Evolutionary conservation across 2,797 vertebrate species (phyloP).

Genomic region (Catostomus latipinnis): DNA sequence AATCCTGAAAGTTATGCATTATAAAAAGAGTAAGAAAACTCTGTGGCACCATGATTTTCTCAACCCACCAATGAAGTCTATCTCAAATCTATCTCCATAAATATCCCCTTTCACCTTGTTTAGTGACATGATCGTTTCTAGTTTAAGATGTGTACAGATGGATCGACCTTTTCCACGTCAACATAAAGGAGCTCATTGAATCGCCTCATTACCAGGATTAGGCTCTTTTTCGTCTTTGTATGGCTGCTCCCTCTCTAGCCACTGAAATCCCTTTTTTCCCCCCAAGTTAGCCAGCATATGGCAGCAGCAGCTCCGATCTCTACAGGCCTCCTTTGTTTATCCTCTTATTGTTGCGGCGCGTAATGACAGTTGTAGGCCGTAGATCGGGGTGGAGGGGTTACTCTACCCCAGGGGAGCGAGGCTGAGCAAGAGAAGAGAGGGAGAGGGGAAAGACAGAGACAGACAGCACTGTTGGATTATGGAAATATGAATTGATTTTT

Average conservation of each 20-base stretch:
- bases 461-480: constrained; percentile 98
- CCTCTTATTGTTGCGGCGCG: constrained; percentile 93
- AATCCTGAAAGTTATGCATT: background rate
- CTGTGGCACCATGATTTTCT: background rate
- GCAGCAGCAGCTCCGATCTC: constrained; percentile 86
- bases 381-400: constrained; percentile 92
- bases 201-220: constrained; percentile 85
- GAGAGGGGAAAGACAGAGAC: constrained; percentile 74
- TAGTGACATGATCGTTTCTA: constrained; percentile 72
- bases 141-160: constrained; percentile 81
- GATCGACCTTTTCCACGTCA: constrained; percentile 80
- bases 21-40: background rate
- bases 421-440: constrained; percentile 42
- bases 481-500: constrained; percentile 99
- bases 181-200: constrained; percentile 82
- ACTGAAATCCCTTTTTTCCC: constrained; percentile 74
- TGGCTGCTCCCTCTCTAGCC: constrained; percentile 65
- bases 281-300: constrained; percentile 92
- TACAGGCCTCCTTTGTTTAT: constrained; percentile 91
- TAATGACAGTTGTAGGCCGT: constrained; percentile 99
- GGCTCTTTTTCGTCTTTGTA: constrained; percentile 72
- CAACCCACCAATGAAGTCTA: background rate
- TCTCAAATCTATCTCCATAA: too few relatives aligned
- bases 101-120: constrained; percentile 26
- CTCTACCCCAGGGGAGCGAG: constrained; percentile 92